These are phyloP conservation scores for Paraplagusia blochii DNA, from an alignment of 2,113 vertebrate genomes.

Conservation along the genomic window DNA sequence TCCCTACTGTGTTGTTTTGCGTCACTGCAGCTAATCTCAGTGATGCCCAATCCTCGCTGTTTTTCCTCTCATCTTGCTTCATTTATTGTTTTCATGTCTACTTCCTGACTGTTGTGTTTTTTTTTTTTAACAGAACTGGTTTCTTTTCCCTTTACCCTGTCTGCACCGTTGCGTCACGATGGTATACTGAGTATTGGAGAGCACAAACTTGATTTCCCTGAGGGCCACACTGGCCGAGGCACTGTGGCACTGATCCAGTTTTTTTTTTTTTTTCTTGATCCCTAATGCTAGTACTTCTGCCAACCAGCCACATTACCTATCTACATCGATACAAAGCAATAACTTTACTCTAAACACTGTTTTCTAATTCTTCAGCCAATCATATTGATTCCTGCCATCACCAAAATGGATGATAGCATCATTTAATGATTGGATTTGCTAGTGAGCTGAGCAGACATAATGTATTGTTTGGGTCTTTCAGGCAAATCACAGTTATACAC, in stretches of 20 bases:
- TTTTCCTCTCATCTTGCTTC: conserved; percentile 36
- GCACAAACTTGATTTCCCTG: conserved; percentile 68
- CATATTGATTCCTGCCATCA: conserved; percentile 40
- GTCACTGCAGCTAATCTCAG: conserved; percentile 48
- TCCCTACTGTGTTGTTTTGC: conserved; percentile 35
- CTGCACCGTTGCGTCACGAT: conserved; percentile 15
- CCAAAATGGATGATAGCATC: conserved; percentile 45
- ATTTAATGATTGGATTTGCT: conserved; percentile 37
- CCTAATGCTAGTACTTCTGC: conserved; percentile 35
- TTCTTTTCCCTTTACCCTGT: background rate
- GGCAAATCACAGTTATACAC: conserved; percentile 18
- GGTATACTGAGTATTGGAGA: conserved; percentile 38
- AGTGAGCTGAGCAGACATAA: conserved; percentile 28
- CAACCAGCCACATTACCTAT: conserved; percentile 57
- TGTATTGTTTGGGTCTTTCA: conserved; percentile 31
- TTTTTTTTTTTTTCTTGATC: conserved; percentile 6
- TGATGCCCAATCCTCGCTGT: conserved; percentile 5
- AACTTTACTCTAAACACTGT: conserved; percentile 51
- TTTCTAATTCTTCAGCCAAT: conserved; percentile 54
- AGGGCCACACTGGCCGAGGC: conserved; percentile 44
- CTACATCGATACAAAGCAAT: conserved; percentile 49
- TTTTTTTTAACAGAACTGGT: conserved; percentile 29
- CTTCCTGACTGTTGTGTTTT: background rate
- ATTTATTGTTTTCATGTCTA: conserved; percentile 32
- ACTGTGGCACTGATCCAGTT: conserved; percentile 37